A percentile compares a stretch with the other conserved stretches of the same genome.
Evolutionary conservation across 2,888 invertebrate species (phyloP).

Genomic region (Tenthredo scrophulariae): DNA sequence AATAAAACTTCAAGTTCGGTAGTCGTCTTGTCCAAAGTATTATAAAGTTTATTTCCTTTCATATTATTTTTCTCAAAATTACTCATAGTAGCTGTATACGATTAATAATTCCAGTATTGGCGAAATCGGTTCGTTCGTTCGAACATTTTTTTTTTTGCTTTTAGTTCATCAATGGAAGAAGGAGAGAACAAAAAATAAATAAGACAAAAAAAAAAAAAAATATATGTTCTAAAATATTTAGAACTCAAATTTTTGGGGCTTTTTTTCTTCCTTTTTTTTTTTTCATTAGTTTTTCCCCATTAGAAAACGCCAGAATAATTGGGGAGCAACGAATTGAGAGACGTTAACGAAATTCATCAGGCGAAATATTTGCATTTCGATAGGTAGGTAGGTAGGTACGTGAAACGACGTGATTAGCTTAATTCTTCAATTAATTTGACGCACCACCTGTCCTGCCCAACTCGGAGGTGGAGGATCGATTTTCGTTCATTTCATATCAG

Average conservation of each 20-base stretch:
- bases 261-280: not conserved
- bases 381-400: not conserved
- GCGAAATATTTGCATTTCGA: constrained; percentile 34
- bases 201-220: too few species aligned
- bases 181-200: too few species aligned
- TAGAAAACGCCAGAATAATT: not conserved
- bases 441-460: not conserved
- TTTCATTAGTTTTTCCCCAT: not conserved
- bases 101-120: not conserved
- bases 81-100: not conserved
- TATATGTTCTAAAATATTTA: too few species aligned
- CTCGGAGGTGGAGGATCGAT: not conserved
- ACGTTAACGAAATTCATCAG: constrained; percentile 13
- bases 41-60: not conserved
- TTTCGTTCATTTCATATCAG: not conserved
- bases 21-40: not conserved
- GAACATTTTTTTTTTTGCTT: too few species aligned
- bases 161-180: too few species aligned
- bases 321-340: not conserved
- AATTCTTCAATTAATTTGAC: constrained; percentile 35
- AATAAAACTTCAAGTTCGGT: not conserved
- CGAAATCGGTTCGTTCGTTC: not conserved
- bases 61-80: not conserved
- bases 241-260: not conserved
- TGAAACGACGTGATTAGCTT: constrained; percentile 35